These are phyloP conservation scores for Dinomys branickii DNA, from an alignment of 2,113 vertebrate genomes.

Conservation along the genomic window DNA sequence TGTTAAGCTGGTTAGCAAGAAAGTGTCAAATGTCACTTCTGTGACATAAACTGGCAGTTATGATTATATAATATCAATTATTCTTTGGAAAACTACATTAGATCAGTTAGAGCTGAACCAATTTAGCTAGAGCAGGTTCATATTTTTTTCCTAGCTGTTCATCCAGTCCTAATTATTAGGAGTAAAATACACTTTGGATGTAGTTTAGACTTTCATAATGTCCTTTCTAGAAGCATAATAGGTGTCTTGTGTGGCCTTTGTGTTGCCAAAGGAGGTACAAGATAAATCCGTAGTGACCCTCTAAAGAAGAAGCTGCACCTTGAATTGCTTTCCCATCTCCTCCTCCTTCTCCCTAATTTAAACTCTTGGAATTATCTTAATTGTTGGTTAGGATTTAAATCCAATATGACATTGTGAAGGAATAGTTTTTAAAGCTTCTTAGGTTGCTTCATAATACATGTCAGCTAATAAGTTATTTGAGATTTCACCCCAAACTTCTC, in stretches of 20 bases:
- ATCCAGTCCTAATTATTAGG: conserved; percentile 85
- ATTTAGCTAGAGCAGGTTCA: conserved; percentile 81
- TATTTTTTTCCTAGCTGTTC: conserved; percentile 82
- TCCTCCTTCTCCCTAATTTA: not conserved
- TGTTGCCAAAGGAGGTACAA: not conserved
- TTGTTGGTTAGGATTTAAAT: conserved; percentile 15
- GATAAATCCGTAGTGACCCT: conserved; percentile 45
- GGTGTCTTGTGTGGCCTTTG: conserved; percentile 32
- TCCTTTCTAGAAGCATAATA: conserved; percentile 50
- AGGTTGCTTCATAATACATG: not conserved
- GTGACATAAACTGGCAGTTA: conserved; percentile 88
- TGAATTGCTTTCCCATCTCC: not conserved
- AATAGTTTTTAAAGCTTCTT: conserved; percentile 6
- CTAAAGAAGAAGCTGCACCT: not conserved
- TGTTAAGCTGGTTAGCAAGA: conserved; percentile 81
- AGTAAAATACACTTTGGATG: conserved; percentile 82
- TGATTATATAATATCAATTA: conserved; percentile 89
- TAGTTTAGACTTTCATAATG: conserved; percentile 83
- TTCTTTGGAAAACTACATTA: conserved; percentile 84
- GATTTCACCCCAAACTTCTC: not conserved
- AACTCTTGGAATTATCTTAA: conserved; percentile 20
- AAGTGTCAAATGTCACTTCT: conserved; percentile 86
- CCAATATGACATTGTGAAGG: not conserved
- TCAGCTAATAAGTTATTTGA: conserved; percentile 3
- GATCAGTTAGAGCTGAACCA: conserved; percentile 80